A percentile compares a stretch with the other conserved stretches of the same genome.
Conservation (phyloP, 2,888 invertebrate species). For the Pyrgus malvae region DNA sequence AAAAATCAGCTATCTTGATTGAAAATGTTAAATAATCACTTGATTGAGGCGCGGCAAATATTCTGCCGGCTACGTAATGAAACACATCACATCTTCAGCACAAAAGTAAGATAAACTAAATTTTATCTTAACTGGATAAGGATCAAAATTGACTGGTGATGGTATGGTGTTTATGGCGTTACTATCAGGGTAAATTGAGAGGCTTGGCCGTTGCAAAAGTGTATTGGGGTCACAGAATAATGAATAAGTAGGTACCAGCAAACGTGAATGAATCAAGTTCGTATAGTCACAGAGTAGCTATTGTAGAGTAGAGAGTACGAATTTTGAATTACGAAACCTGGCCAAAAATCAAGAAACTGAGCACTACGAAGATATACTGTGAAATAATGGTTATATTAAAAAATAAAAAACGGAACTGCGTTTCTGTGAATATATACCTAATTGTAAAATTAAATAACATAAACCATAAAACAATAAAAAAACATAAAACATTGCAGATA, state of each 20-base stretch:
- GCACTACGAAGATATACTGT: too few relatives aligned
- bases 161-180: constrained; percentile 14
- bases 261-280: constrained; percentile 40
- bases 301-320: too few relatives aligned
- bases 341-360: too few relatives aligned
- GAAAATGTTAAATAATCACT: constrained; percentile 14
- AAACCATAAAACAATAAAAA: too few relatives aligned
- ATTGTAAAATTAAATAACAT: too few relatives aligned
- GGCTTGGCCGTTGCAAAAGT: constrained; percentile 47
- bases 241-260: constrained; percentile 39
- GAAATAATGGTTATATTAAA: too few relatives aligned
- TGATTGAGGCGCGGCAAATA: constrained; percentile 18
- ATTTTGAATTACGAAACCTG: too few relatives aligned
- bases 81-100: neutral
- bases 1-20: constrained; percentile 7
- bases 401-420: too few relatives aligned
- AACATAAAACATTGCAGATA: too few relatives aligned
- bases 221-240: constrained; percentile 48
- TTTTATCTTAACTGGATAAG: neutral
- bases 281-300: constrained; percentile 29
- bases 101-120: constrained; percentile 1
- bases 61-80: neutral
- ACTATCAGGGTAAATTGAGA: constrained; percentile 27
- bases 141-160: neutral
- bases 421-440: too few relatives aligned